These are phyloP conservation scores for Agapornis canus DNA, from an alignment of 2,797 vertebrate species.

Conservation along the genomic window DNA sequence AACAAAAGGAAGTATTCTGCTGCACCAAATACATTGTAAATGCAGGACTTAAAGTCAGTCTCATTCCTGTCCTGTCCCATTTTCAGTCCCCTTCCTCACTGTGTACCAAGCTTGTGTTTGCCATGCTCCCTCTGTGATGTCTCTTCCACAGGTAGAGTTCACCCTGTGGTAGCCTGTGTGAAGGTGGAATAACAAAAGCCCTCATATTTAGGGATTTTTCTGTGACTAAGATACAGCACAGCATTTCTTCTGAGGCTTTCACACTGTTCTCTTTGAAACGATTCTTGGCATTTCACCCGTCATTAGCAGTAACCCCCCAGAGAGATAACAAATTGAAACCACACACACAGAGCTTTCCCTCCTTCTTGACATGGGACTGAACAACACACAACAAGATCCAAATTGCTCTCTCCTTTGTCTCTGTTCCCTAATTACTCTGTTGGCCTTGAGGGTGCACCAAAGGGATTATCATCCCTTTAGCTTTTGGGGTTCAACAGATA, in stretches of 20 bases:
- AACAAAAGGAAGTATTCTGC: neutral
- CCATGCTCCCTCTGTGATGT: neutral
- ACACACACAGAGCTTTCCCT: neutral
- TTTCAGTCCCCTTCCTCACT: neutral
- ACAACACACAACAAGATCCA: neutral
- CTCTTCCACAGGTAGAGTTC: neutral
- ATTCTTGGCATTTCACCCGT: slow-evolving; percentile 16
- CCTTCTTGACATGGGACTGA: neutral
- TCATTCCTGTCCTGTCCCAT: neutral
- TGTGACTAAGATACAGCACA: neutral
- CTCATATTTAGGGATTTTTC: neutral
- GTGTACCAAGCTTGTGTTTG: neutral
- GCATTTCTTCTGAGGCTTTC: slow-evolving; percentile 4
- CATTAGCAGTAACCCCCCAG: neutral
- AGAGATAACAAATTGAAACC: neutral
- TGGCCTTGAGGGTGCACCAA: neutral
- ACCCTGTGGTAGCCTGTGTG: neutral
- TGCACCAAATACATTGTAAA: neutral
- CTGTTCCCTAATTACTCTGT: neutral
- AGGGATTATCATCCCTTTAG: neutral
- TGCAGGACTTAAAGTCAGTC: neutral
- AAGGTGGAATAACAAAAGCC: neutral
- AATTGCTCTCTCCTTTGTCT: neutral
- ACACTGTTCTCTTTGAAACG: neutral
- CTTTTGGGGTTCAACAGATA: neutral